A percentile compares a stretch with the other conserved stretches of the same genome.
Conservation (phyloP, 2,113 vertebrate species). For the Petroica traversi region DNA sequence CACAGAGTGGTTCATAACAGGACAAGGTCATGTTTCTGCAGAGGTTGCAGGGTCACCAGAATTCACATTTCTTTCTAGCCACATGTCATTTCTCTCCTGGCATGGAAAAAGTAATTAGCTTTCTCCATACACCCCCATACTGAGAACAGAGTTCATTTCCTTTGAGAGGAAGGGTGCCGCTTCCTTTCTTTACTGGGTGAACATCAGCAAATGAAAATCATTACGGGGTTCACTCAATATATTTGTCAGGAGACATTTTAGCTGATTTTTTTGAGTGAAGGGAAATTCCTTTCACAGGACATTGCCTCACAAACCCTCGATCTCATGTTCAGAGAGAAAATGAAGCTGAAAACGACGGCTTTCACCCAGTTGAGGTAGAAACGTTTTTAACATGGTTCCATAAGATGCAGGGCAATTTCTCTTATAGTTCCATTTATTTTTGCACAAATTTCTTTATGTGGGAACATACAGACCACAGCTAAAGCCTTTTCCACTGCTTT, state of each 20-base stretch:
- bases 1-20: neutral
- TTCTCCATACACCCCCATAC: constrained; percentile 3
- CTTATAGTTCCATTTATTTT: neutral
- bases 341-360: neutral
- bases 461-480: neutral
- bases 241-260: constrained; percentile 42
- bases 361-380: neutral
- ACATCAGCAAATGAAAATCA: constrained; percentile 52
- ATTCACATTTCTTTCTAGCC: constrained; percentile 46
- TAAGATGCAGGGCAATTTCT: neutral
- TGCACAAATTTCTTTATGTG: neutral
- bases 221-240: constrained; percentile 38
- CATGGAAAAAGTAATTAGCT: constrained; percentile 64
- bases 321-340: constrained; percentile 17
- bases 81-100: constrained; percentile 58
- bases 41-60: constrained; percentile 32
- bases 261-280: neutral
- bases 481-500: neutral
- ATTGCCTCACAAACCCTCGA: neutral
- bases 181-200: constrained; percentile 62
- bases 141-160: constrained; percentile 61
- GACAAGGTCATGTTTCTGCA: constrained; percentile 36
- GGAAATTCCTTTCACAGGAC: constrained; percentile 37
- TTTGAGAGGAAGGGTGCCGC: constrained; percentile 62
- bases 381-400: neutral